Percentiles rank a stretch among this genome's conserved stretches.
Evolutionary conservation across 1,140 invertebrate species (phyloP).

Genomic region (Acromyrmex heyeri): DNA sequence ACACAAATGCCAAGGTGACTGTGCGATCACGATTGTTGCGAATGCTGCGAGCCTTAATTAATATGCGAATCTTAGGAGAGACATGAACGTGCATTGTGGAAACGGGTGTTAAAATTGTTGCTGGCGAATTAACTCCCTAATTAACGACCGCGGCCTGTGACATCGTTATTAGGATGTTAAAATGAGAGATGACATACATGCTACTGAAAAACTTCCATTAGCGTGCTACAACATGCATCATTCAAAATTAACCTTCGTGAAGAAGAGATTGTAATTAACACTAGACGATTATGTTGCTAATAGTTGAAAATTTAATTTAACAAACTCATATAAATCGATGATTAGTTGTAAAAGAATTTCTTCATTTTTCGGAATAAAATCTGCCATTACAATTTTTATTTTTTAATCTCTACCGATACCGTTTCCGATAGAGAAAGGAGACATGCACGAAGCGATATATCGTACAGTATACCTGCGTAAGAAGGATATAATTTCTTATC

Average conservation of each 20-base stretch:
- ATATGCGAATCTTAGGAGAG: slow-evolving; percentile 72
- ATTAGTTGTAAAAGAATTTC: not conserved
- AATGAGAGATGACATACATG: slow-evolving; percentile 35
- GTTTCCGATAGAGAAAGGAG: too few relatives aligned
- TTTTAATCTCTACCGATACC: not conserved
- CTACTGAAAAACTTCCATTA: slow-evolving; percentile 9
- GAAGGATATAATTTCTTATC: slow-evolving; percentile 44
- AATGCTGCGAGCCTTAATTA: slow-evolving; percentile 75
- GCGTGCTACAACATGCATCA: not conserved
- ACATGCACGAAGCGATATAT: slow-evolving; percentile 12
- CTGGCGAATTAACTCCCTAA: slow-evolving; percentile 64
- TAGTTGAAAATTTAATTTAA: not conserved
- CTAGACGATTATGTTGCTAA: not conserved
- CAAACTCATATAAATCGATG: not conserved
- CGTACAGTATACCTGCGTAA: not conserved
- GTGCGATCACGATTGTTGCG: slow-evolving; percentile 70
- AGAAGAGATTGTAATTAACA: slow-evolving; percentile 3
- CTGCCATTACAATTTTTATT: not conserved
- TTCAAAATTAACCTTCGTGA: not conserved
- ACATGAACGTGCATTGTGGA: slow-evolving; percentile 26
- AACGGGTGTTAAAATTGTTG: slow-evolving; percentile 34
- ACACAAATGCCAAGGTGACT: slow-evolving; percentile 83
- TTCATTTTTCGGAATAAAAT: not conserved
- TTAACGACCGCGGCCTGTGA: slow-evolving; percentile 58
- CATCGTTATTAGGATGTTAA: slow-evolving; percentile 17